Evolutionary conservation across 2,113 vertebrate species (phyloP), one percentile per base, ranked within the genome.

Genomic region (Mohoua ochrocephala): DNA sequence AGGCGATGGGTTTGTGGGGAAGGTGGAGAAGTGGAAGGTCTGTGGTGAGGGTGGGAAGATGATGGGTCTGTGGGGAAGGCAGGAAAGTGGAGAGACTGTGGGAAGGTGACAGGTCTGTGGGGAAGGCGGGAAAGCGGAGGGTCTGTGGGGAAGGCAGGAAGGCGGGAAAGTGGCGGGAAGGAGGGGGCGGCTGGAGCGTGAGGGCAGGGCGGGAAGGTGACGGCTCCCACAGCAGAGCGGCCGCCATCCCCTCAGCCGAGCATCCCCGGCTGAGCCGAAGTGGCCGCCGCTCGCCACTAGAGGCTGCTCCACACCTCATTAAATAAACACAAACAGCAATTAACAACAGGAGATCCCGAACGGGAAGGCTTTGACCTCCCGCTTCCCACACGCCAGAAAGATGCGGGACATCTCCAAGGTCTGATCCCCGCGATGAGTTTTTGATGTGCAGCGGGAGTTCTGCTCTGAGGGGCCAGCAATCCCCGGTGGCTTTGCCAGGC

Each of bases 231-330:
- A 8, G 65, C 18, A 1, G 10, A 14, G 47, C 14, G 23, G 31
- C 35, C 22, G 13, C 41, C 37, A 24, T 33, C 30, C 65, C 73
- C 33, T 15, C 33, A 13, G 39, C 30, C 16, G 13, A n/a, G n/a
- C 35, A 13, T 37, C 24, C 4, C 16, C 4, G 18, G 49, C 64
- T 3, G 11, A 8, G 79, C 52, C 44, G n/a, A 2, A 41, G 31
- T 39, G 18, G 27, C 47, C 47, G 12, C 45, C 45, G 53, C 12
- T 54, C 57, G 41, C 97, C 97, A 3, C 97, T 96, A 97, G 97
- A 96, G 97, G 97, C 91, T 94, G 97, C 97, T 95, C 30, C 84
- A 47, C 68, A 85, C 96, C 84, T 96, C 97, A 92, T 94, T 96
- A 96, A 95, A 84, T 59, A 77, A 89, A 77, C 91, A 80, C 78